A percentile compares a stretch with the other conserved stretches of the same genome.
Conservation (phyloP, 2,113 vertebrate genomes). For the Amphilophus citrinellus region DNA sequence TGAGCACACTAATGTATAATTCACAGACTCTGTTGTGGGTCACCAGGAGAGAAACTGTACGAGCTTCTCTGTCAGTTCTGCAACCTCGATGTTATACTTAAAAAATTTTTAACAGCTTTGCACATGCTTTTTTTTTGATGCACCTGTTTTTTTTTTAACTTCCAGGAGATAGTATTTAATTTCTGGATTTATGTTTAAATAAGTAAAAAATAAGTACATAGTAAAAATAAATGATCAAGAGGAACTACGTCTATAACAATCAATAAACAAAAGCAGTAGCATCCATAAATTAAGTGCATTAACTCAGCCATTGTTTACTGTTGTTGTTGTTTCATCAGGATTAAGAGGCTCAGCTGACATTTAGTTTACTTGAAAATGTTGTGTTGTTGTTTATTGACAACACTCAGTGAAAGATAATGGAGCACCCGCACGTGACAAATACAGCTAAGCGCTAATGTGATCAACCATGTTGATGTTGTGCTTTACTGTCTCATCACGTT, state of each 20-base stretch:
- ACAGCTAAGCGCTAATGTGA: conserved; percentile 9
- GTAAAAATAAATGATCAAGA: neutral
- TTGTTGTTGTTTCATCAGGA: neutral
- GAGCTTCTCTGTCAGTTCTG: neutral
- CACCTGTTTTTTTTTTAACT: neutral
- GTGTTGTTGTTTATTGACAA: conserved; percentile 15
- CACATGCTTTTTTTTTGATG: neutral
- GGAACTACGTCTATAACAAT: neutral
- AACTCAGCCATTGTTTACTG: neutral
- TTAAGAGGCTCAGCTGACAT: neutral
- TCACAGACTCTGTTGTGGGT: conserved; percentile 13
- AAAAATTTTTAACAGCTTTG: neutral
- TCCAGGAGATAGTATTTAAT: neutral
- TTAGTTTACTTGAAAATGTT: neutral
- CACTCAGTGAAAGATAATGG: neutral
- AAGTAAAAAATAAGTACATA: neutral
- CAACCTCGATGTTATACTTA: conserved; percentile 1
- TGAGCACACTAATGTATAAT: conserved; percentile 28
- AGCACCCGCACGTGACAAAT: neutral
- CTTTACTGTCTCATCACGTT: conserved; percentile 1
- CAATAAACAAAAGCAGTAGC: neutral
- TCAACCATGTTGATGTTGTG: neutral
- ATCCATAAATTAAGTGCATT: neutral
- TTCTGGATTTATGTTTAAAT: neutral
- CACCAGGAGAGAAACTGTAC: conserved; percentile 1